Evolutionary conservation across 1,140 invertebrate genomes (phyloP), one percentile per base, ranked within the genome.

Genomic region (Euura saliciscinereae): DNA sequence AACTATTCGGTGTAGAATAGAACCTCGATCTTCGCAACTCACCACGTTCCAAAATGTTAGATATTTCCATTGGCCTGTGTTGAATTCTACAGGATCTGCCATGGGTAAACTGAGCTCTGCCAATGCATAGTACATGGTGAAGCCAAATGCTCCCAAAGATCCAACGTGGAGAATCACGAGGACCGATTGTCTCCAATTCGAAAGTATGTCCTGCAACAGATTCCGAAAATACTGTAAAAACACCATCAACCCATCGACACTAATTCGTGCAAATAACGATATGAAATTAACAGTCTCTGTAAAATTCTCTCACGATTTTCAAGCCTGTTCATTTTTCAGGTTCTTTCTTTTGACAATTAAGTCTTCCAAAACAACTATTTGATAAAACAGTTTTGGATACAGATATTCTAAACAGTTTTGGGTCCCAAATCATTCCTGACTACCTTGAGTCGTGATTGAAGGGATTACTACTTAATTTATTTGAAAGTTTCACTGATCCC

Each of bases 11-110:
- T 28, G 28, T 28, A 28, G 28, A 28, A 28, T 28, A 28, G 28
- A 28, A 28, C 28, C 28, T 28, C 28, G 28, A 28, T 28, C 28
- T 28, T 1, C 28, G 44, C 71, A 69, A 89, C 89, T 88, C 80
- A 90, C 90, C 86, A 90, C 72, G 73, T 87, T 79, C 90, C 90
- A 91, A 45, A 90, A 83, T 3, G 89, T 89, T 44, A 90, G 79
- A 73, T 86, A 89, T 71, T 86, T 89, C 2, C 86, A 59, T 77
- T 87, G 87, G 65, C 89, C 89, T 11, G 84, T 81, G 68, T 87
- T 78, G n/a, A 80, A 87, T 1, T 85, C 67, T 5, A 66, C 65
- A 65, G 10, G 68, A 7, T 72, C 6, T 1, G 13, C 45, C 0
- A 73, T 43, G 42, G 84, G 83, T 45, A 85, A 74, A 8, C 79